Conservation (phyloP, 1,140 invertebrate species). For the Geopemphigus sp. region DNA sequence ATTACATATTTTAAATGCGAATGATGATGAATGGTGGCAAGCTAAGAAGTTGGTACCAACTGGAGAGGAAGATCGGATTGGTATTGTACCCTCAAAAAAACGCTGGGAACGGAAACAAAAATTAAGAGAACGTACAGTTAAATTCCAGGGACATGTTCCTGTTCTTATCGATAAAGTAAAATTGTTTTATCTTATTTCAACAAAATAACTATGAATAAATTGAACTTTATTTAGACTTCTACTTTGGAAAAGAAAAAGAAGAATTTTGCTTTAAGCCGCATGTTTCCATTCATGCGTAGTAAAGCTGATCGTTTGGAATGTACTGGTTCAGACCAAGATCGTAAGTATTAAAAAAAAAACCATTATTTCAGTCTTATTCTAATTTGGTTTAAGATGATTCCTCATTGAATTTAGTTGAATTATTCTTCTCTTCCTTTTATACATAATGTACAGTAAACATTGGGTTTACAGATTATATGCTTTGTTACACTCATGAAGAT, state of each 20-base stretch:
- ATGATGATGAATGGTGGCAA: constrained; percentile 99
- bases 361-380: neutral
- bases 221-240: constrained; percentile 63
- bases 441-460: constrained; percentile 59
- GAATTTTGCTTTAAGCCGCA: constrained; percentile 94
- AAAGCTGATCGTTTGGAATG: constrained; percentile 93
- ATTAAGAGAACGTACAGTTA: constrained; percentile 93
- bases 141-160: constrained; percentile 86
- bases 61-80: constrained; percentile 65
- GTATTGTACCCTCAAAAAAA: constrained; percentile 83
- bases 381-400: constrained; percentile 39
- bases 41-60: constrained; percentile 61
- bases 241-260: constrained; percentile 95
- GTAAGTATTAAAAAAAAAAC: constrained; percentile 28
- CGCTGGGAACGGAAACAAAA: constrained; percentile 95
- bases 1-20: constrained; percentile 96
- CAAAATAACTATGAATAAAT: neutral
- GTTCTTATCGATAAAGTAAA: constrained; percentile 60
- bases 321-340: constrained; percentile 77
- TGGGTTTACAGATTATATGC: constrained; percentile 78
- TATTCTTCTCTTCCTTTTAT: constrained; percentile 43
- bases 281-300: constrained; percentile 98
- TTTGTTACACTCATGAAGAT: constrained; percentile 87
- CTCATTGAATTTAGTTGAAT: constrained; percentile 37
- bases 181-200: neutral